phyloP scores from a whole-genome alignment of 2,888 invertebrate genomes.

The Entomobrya proxima region DNA sequence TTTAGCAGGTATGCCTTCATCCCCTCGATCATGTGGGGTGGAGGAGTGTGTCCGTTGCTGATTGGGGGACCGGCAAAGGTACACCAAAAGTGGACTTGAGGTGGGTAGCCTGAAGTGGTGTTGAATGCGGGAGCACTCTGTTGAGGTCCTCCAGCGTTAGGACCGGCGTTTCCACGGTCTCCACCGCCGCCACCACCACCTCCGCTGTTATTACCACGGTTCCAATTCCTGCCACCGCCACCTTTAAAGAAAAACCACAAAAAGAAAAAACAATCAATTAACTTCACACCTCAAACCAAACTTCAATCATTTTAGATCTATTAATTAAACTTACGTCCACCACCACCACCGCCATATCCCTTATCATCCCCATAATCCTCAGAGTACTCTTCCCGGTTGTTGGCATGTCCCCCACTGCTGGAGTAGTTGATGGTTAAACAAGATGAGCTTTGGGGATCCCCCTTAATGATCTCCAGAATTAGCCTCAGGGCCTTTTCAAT shows the following conservation, averaged over 20 bases:
- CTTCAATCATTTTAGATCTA: no score
- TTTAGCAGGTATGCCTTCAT: conserved; percentile 74
- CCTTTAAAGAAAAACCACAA: no score
- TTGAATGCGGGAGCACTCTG: conserved; percentile 69
- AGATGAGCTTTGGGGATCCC: conserved; percentile 74
- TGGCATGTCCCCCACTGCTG: conserved; percentile 68
- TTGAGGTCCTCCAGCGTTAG: conserved; percentile 61
- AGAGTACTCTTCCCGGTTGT: conserved; percentile 71
- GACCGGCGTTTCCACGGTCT: conserved; percentile 66
- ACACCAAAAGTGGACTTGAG: conserved; percentile 75
- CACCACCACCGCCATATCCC: conserved; percentile 71
- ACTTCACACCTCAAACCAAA: no score
- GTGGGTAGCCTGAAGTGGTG: conserved; percentile 74
- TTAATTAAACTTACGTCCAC: conserved; percentile 23
- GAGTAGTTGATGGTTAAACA: conserved; percentile 75
- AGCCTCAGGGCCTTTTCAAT: conserved; percentile 74
- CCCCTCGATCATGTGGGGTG: conserved; percentile 75
- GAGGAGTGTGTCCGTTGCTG: conserved; percentile 75
- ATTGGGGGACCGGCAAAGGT: conserved; percentile 75
- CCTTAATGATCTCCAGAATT: conserved; percentile 75
- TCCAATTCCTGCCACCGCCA: conserved; percentile 62
- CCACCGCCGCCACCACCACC: conserved; percentile 66
- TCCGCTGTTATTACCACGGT: conserved; percentile 54
- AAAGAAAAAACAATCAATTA: no score
- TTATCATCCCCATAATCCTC: conserved; percentile 74